phyloP scores from a whole-genome alignment of 2,113 vertebrate species.

The Pampusana beccarii region DNA sequence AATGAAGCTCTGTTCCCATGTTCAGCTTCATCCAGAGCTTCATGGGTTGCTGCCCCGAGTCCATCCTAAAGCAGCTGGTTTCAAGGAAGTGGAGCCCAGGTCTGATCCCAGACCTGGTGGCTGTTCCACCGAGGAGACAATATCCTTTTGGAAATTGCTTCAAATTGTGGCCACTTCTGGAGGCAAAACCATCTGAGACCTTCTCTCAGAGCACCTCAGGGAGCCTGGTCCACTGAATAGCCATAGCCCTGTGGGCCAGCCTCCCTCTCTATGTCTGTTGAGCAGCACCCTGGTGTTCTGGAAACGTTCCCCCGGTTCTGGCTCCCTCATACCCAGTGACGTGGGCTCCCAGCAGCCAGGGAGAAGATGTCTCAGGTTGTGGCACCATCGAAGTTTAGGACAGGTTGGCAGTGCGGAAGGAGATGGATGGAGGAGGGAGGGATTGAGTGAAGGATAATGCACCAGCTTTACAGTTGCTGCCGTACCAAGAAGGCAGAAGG shows the following conservation, averaged over 20 bases:
- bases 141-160: not conserved
- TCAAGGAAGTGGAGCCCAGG: not conserved
- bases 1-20: not conserved
- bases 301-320: not conserved
- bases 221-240: not conserved
- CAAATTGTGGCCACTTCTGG: not conserved
- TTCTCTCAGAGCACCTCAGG: not conserved
- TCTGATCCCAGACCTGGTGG: not conserved
- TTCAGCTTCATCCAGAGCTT: not conserved
- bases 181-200: not conserved
- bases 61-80: not conserved
- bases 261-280: not conserved
- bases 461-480: not conserved
- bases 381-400: not conserved
- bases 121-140: not conserved
- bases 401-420: not conserved
- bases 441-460: not conserved
- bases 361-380: not conserved
- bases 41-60: not conserved
- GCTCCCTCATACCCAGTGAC: not conserved
- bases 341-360: not conserved
- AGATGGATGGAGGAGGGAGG: not conserved
- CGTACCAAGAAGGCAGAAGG: not conserved
- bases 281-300: not conserved
- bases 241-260: not conserved